These are phyloP conservation scores for Tupaia chinensis DNA, from an alignment of 2,113 vertebrate genomes.

Conservation along the genomic window DNA sequence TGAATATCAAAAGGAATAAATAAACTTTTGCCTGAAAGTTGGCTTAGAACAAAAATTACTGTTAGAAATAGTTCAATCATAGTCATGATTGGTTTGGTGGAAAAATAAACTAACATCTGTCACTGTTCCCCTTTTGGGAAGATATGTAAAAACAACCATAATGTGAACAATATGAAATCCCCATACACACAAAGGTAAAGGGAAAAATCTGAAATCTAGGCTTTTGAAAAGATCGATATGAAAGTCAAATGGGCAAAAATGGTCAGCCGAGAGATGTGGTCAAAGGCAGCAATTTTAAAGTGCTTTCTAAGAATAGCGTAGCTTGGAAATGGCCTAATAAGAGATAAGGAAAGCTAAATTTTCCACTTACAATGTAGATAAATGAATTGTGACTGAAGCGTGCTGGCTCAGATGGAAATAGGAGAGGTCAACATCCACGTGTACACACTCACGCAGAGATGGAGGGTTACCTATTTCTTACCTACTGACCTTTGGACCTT, in stretches of 20 bases:
- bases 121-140: background rate
- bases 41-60: background rate
- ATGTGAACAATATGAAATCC: background rate
- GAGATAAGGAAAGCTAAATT: background rate
- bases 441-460: background rate
- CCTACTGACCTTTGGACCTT: background rate
- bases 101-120: background rate
- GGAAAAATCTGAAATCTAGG: background rate
- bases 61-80: background rate
- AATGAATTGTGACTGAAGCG: background rate
- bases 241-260: background rate
- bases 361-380: background rate
- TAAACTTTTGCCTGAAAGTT: background rate
- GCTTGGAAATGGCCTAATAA: background rate
- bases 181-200: background rate
- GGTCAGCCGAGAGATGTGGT: background rate
- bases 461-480: background rate
- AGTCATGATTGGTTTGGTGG: background rate
- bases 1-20: background rate
- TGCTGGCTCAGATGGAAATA: background rate
- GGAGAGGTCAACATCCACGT: background rate
- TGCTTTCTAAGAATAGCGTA: background rate
- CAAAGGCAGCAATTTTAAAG: background rate
- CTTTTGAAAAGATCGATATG: background rate
- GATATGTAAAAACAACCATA: background rate